phyloP scores from a whole-genome alignment of 2,888 invertebrate genomes.

The Pecten maximus region DNA sequence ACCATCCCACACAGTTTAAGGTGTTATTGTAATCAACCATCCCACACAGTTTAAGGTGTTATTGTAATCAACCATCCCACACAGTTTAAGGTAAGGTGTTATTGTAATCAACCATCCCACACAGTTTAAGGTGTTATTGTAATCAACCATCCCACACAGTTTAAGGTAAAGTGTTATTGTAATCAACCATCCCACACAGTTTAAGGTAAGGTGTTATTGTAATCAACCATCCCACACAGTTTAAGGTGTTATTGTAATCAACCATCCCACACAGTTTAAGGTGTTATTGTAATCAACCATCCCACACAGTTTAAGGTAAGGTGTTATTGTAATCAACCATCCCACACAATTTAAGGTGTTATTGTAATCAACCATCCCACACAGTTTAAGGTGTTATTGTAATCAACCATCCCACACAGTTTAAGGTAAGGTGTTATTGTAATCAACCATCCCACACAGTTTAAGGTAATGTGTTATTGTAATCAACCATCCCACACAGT shows the following conservation, averaged over 20 bases:
- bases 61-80: conserved; percentile 91
- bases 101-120: not conserved
- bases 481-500: not conserved
- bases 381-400: not conserved
- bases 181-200: conserved; percentile 95
- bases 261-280: not conserved
- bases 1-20: not conserved
- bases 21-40: not conserved
- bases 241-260: not conserved
- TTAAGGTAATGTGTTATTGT: not conserved
- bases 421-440: conserved; percentile 87
- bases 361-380: not conserved
- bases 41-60: not conserved
- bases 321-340: not conserved
- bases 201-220: conserved; percentile 87
- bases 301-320: conserved; percentile 95
- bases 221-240: not conserved
- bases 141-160: not conserved
- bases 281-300: conserved; percentile 86
- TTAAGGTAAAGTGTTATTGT: not conserved
- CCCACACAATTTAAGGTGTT: not conserved
- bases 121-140: not conserved
- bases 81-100: conserved; percentile 90
- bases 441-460: not conserved
- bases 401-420: conserved; percentile 94